Evolutionary conservation across 2,888 invertebrate species (phyloP).

Genomic region (Spisula solida): DNA sequence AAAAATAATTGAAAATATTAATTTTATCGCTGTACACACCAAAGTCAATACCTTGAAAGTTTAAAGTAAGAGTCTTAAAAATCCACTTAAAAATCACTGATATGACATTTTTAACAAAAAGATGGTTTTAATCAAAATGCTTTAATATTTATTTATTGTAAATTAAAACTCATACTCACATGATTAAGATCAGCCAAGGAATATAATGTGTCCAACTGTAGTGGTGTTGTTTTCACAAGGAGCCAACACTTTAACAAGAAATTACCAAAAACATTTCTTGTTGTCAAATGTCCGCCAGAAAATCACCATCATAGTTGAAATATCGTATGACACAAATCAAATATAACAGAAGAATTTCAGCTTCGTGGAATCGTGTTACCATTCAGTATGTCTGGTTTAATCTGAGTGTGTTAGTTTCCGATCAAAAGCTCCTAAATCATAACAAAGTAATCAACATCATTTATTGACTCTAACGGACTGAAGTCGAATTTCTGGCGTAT

Average conservation of each 20-base stretch:
- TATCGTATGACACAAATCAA: not conserved
- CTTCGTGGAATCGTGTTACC: not conserved
- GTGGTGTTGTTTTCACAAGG: no score
- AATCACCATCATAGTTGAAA: not conserved
- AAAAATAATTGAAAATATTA: no score
- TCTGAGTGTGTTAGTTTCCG: constrained; percentile 34
- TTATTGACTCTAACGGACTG: constrained; percentile 41
- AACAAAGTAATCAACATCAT: constrained; percentile 46
- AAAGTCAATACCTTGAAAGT: no score
- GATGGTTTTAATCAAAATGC: no score
- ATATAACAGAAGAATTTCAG: not conserved
- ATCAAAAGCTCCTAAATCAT: constrained; percentile 54
- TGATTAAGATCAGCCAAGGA: not conserved
- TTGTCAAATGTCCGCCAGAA: not conserved
- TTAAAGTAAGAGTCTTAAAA: no score
- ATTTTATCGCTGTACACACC: no score
- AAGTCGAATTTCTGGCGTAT: constrained; percentile 33
- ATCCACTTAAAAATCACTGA: no score
- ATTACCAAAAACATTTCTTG: not conserved
- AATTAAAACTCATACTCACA: not conserved
- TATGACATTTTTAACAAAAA: no score
- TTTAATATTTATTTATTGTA: no score
- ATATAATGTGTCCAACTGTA: no score
- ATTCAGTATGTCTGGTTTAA: not conserved
- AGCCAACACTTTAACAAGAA: not conserved